Base-by-base conservation (phyloP, 2,888 invertebrate genomes). In the Nemotelus pantherinus region DNA sequence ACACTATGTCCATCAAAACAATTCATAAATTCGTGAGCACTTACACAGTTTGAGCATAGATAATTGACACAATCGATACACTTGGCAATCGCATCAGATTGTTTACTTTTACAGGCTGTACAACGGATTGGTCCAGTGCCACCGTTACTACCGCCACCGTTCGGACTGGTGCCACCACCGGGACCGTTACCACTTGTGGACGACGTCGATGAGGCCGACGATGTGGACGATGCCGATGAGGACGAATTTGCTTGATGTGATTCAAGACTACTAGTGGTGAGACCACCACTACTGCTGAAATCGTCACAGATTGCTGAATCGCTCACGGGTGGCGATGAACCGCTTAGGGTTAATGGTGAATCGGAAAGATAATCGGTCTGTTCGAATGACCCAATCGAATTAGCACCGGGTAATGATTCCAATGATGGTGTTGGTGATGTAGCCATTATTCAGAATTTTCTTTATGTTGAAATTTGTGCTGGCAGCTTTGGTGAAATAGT, bases 11-110 rank as follows among this genome's bases (percentile, higher is more conserved):
- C 97, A 87, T 97, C 97, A 88, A 99, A 99, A 87, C 98, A 98
- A 88, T 98, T 97, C 98, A 99, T 98, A 87, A 95, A 97, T 89
- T 98, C 96, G 88, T 99, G 99, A 80, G 98, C 98, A 93, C 97
- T 97, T 84, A 97, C 96, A 91, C 99, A 99, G 87, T 97, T 97
- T 79, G 95, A 93, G 89, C 99, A 99, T 82, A 99, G 92, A 86
- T 95, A 96, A 86, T 97, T 97, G 84, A 95, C 95, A 88, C 99
- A 99, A 88, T 98, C 98, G 84, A 96, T 94, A 88, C 98, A 98
- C 86, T 96, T 94, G 80, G 97, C 97, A 78, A 97, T 95, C 68
- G 98, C 98, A 91, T 94, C 94, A 41, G 95, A 93, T 87, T 97
- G 95, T 86, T 95, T 95, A 82, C 95, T 95, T 88, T 98, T 98